phyloP scores from a whole-genome alignment of 2,888 invertebrate genomes.

The Hirtodrosophila duncani region DNA sequence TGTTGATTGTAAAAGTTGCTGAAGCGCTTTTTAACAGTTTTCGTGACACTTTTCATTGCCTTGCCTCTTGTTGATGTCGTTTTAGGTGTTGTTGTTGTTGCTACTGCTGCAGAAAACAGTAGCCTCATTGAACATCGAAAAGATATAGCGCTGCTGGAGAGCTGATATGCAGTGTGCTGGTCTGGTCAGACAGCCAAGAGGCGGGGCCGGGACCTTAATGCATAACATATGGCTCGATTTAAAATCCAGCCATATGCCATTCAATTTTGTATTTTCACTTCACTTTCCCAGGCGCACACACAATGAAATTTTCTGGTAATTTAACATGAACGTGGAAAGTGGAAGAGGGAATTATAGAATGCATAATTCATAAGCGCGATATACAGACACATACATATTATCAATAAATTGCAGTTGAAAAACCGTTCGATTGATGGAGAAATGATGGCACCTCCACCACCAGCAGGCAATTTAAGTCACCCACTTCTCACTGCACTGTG shows the following conservation, averaged over 20 bases:
- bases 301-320: conserved; percentile 56
- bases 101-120: no score
- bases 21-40: conserved; percentile 70
- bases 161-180: no score
- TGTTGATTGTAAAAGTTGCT: conserved; percentile 68
- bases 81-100: conserved; percentile 24
- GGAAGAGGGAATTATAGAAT: conserved; percentile 13
- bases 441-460: conserved; percentile 19
- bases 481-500: no score
- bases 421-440: conserved; percentile 36
- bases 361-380: conserved; percentile 31
- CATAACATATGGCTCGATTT: conserved; percentile 24
- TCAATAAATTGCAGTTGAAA: conserved; percentile 47
- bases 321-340: conserved; percentile 48
- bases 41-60: conserved; percentile 50
- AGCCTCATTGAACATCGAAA: no score
- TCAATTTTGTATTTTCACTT: conserved; percentile 1
- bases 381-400: conserved; percentile 13
- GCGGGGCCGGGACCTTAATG: no score
- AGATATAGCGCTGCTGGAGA: no score
- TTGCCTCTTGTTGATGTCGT: conserved; percentile 17
- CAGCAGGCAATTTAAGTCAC: background rate
- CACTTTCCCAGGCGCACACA: conserved; percentile 12
- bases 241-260: conserved; percentile 8
- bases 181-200: no score